Percentiles rank a stretch among this genome's conserved stretches.
phyloP scores from a whole-genome alignment of 2,888 invertebrate species.

The Platerodrilus igneus region DNA sequence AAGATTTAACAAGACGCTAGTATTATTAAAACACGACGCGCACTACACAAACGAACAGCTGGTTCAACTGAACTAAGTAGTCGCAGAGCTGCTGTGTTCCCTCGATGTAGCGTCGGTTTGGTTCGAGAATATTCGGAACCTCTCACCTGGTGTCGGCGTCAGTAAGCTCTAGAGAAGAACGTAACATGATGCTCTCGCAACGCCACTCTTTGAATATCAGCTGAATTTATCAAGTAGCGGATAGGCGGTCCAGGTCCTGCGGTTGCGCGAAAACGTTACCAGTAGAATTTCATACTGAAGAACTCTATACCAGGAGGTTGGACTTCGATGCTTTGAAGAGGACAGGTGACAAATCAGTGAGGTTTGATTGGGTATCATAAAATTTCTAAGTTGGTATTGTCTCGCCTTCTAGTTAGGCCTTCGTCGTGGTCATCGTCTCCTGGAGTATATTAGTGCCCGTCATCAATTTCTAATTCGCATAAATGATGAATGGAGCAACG shows the following conservation, averaged over 20 bases:
- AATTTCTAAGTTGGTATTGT: slow-evolving; percentile 34
- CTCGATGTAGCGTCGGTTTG: slow-evolving; percentile 16
- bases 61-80: slow-evolving; percentile 25
- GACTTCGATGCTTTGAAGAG: slow-evolving; percentile 36
- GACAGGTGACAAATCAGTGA: slow-evolving; percentile 47
- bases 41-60: no score
- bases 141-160: slow-evolving; percentile 36
- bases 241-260: slow-evolving; percentile 39
- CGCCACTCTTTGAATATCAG: slow-evolving; percentile 38
- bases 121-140: slow-evolving; percentile 33
- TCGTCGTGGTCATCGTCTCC: slow-evolving; percentile 36
- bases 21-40: no score
- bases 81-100: slow-evolving; percentile 21
- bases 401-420: slow-evolving; percentile 29
- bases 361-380: slow-evolving; percentile 40
- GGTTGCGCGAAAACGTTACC: slow-evolving; percentile 42
- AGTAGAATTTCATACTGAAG: slow-evolving; percentile 40
- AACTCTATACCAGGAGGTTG: slow-evolving; percentile 41
- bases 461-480: slow-evolving; percentile 28
- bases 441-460: slow-evolving; percentile 17
- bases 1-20: no score
- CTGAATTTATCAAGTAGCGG: slow-evolving; percentile 40
- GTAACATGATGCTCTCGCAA: slow-evolving; percentile 32
- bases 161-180: slow-evolving; percentile 25
- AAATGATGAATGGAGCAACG: slow-evolving; percentile 42